Evolutionary conservation across 2,888 invertebrate species (phyloP), one percentile per base, ranked within the genome.

Genomic region (Harpagoxenus sublaevis): DNA sequence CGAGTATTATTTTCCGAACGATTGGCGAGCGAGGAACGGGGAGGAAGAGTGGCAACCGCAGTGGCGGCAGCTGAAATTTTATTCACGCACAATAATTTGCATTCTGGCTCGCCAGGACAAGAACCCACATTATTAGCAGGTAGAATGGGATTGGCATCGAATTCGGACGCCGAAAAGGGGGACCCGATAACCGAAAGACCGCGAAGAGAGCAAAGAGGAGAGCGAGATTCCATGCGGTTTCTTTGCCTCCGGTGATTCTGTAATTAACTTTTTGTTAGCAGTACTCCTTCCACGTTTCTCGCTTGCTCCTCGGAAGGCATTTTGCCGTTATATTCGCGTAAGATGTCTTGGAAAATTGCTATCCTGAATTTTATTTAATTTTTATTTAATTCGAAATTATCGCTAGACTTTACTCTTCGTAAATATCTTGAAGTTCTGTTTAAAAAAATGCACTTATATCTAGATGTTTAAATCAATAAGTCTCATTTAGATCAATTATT

Each of bases 61-160:
- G 75, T 23, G 81, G 83, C 88, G 87, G 90, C 92, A 92, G 92
- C 90, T 91, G 92, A 92, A 88, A 89, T 91, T 92, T 93, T 91
- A 91, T 92, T 92, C 92, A 87, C 87, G 88, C 89, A 88, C 88
- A 92, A 93, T 94, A 93, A 94, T 94, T 94, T 94, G 94, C 94
- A 94, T 94, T 93, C 93, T 92, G 89, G 91, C 90, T 92, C 88
- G 89, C 87, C 89, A 90, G 87, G 91, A 92, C 93, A 91, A 92
- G 93, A 93, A 92, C 91, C 93, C 92, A 92, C 94, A 93, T 94
- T 94, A 94, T 94, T 93, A 94, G 86, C 86, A 85, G 89, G 84
- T 83, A 81, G 87, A 91, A 91, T 89, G 90, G 91, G 89, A 93
- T 93, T 92, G 92, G 90, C 89, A 91, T 92, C 87, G 92, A 92